These are phyloP conservation scores for Brienomyrus brachyistius DNA, from an alignment of 2,113 vertebrate genomes.

Conservation along the genomic window DNA sequence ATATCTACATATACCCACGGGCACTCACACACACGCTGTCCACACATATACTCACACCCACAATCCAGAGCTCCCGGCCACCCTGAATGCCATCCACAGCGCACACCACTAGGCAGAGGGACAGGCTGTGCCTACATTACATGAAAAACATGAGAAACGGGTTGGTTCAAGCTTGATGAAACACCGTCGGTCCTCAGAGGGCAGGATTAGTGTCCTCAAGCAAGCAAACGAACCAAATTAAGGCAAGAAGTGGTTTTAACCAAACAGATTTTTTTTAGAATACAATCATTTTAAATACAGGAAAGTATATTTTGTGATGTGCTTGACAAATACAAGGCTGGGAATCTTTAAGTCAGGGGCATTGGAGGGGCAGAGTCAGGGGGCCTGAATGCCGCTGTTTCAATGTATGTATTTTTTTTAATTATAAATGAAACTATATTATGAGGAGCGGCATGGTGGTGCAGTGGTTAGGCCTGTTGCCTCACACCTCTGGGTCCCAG, in stretches of 20 bases:
- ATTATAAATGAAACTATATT: background rate
- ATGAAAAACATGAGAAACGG: background rate
- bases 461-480: no score
- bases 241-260: background rate
- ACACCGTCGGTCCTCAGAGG: background rate
- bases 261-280: background rate
- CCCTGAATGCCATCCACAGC: background rate
- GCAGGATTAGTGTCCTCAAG: background rate
- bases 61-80: background rate
- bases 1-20: slow-evolving; percentile 20
- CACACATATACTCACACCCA: background rate
- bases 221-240: background rate
- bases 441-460: no score
- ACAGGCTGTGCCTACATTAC: background rate
- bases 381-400: background rate
- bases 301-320: background rate
- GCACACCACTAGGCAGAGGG: background rate
- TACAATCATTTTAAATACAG: background rate
- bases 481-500: no score
- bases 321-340: background rate
- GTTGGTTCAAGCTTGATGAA: background rate
- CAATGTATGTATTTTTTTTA: background rate
- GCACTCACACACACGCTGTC: slow-evolving; percentile 1
- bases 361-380: background rate
- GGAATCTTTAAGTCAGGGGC: background rate